Conservation (phyloP, 1,140 invertebrate genomes). For the Antheraea pernyi region DNA sequence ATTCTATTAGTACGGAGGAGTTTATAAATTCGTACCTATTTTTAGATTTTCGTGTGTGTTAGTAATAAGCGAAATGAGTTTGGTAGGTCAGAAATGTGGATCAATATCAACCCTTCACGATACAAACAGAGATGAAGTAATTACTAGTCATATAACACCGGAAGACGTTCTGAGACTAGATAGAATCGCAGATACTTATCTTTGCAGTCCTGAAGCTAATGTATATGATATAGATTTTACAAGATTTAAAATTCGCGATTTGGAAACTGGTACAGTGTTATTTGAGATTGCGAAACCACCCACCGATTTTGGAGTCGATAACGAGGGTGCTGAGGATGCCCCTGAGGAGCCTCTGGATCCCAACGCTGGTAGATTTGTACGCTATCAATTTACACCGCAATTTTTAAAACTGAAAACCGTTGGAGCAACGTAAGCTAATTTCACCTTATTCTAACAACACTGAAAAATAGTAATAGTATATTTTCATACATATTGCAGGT, state of each 20-base stretch:
- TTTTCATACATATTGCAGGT: too few species aligned
- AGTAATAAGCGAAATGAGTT: slow-evolving; percentile 55
- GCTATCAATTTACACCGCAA: slow-evolving; percentile 97
- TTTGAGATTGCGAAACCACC: slow-evolving; percentile 98
- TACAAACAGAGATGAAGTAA: slow-evolving; percentile 53
- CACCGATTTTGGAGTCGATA: slow-evolving; percentile 82
- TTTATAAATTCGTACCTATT: not conserved
- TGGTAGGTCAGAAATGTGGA: slow-evolving; percentile 73
- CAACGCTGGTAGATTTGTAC: slow-evolving; percentile 96
- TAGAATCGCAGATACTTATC: slow-evolving; percentile 86
- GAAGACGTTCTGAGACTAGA: slow-evolving; percentile 82
- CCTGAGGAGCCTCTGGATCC: slow-evolving; percentile 87
- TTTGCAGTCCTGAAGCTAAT: slow-evolving; percentile 97
- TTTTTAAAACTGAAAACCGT: slow-evolving; percentile 98
- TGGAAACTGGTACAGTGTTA: slow-evolving; percentile 94
- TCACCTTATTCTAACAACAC: not conserved
- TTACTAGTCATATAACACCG: slow-evolving; percentile 77
- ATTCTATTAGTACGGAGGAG: too few species aligned
- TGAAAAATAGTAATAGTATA: too few species aligned
- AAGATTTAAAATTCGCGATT: slow-evolving; percentile 97
- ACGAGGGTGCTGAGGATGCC: slow-evolving; percentile 80
- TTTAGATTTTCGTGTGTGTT: not conserved
- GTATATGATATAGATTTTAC: slow-evolving; percentile 99
- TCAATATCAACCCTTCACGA: slow-evolving; percentile 59
- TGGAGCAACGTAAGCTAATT: slow-evolving; percentile 91